Conservation (phyloP, 37 sponge, comb jelly and placozoan species). For the Amphimedon queenslandica region DNA sequence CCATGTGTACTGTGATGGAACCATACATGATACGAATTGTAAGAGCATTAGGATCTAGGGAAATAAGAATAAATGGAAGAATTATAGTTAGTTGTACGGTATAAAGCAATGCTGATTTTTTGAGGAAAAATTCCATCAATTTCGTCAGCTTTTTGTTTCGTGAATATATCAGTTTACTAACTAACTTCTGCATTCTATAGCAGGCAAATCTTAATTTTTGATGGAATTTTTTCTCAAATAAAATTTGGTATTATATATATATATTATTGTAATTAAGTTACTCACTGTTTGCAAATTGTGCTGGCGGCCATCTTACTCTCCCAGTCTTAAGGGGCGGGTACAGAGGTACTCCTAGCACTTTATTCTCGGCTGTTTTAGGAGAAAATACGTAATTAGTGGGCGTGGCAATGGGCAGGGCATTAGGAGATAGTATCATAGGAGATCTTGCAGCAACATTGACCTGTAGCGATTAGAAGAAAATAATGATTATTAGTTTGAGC, state of each 20-base stretch:
- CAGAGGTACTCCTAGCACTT: not conserved
- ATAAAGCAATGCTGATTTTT: too few relatives aligned
- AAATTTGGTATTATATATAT: too few relatives aligned
- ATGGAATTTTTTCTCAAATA: too few relatives aligned
- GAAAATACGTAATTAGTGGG: not conserved
- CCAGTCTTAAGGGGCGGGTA: constrained; percentile 32
- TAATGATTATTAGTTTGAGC: too few relatives aligned
- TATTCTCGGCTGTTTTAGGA: not conserved
- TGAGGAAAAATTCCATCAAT: too few relatives aligned
- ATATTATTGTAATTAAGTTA: too few relatives aligned
- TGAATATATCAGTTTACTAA: not conserved
- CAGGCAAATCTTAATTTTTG: too few relatives aligned
- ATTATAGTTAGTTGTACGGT: not conserved
- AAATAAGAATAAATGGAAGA: not conserved
- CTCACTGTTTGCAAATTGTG: constrained; percentile 40
- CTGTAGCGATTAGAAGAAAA: too few relatives aligned
- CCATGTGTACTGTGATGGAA: constrained; percentile 59
- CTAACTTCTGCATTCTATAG: not conserved
- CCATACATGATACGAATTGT: constrained; percentile 49
- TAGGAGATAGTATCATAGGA: too few relatives aligned
- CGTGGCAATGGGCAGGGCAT: too few relatives aligned
- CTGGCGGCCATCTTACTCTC: constrained; percentile 37
- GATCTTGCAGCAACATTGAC: too few relatives aligned
- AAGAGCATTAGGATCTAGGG: constrained; percentile 33
- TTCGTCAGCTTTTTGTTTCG: too few relatives aligned